Evolutionary conservation across 2,888 invertebrate species (phyloP).

Genomic region (Scaptomyza cyrtandrae): DNA sequence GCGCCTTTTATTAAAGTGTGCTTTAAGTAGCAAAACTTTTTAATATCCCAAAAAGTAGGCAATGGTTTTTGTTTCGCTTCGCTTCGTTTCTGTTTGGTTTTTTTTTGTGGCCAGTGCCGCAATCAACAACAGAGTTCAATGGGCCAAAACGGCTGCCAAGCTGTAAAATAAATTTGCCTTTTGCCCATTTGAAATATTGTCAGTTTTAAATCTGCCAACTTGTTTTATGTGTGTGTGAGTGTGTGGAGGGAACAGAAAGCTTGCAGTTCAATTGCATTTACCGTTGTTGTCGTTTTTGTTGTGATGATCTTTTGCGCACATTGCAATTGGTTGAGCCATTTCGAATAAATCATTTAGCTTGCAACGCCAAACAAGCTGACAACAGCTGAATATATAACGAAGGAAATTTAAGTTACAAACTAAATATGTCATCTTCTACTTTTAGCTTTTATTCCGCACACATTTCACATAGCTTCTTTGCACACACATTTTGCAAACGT

Average conservation of each 20-base stretch:
- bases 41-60: conserved; percentile 29
- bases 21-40: conserved; percentile 38
- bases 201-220: conserved; percentile 64
- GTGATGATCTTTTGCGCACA: conserved; percentile 27
- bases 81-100: conserved; percentile 11
- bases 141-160: conserved; percentile 60
- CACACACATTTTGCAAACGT: conserved; percentile 20
- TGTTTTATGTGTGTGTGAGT: conserved; percentile 15
- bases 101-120: conserved; percentile 47
- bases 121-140: conserved; percentile 76
- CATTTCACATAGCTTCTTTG: not conserved
- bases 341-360: conserved; percentile 58
- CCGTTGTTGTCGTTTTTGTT: conserved; percentile 27
- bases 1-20: conserved; percentile 43
- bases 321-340: conserved; percentile 53
- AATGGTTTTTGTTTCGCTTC: conserved; percentile 27
- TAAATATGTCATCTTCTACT: conserved; percentile 19
- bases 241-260: not conserved
- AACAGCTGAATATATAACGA: conserved; percentile 31
- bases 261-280: conserved; percentile 10
- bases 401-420: conserved; percentile 25
- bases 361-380: conserved; percentile 42
- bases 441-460: conserved; percentile 2
- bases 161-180: conserved; percentile 77
- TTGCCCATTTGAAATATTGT: conserved; percentile 70